Evolutionary conservation across 2,113 vertebrate genomes (phyloP).

Genomic region (Pygoscelis antarcticus): DNA sequence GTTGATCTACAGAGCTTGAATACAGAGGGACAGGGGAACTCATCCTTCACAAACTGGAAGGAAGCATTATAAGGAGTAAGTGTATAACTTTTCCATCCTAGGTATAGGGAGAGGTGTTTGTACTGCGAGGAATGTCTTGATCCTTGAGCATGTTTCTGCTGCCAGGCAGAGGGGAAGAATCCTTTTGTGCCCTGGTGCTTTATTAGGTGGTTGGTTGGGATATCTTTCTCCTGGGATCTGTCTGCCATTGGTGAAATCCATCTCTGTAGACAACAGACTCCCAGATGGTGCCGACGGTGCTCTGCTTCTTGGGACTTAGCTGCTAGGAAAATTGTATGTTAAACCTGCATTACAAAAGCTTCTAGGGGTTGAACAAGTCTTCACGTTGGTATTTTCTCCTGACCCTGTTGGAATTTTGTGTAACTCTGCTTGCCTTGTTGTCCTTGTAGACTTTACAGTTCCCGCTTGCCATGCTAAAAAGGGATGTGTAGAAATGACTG

Average conservation of each 20-base stretch:
- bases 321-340: neutral
- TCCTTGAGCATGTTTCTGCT: neutral
- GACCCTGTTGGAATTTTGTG: neutral
- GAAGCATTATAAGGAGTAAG: neutral
- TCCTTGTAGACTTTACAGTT: neutral
- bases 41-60: neutral
- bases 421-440: neutral
- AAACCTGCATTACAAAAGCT: neutral
- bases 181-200: neutral
- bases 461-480: neutral
- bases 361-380: neutral
- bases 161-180: neutral
- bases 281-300: neutral
- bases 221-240: neutral
- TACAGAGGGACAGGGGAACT: neutral
- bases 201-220: neutral
- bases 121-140: neutral
- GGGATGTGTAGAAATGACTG: neutral
- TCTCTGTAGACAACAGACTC: neutral
- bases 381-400: neutral
- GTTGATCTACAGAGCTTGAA: neutral
- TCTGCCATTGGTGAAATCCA: neutral
- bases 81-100: neutral
- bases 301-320: neutral
- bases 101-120: neutral